These are phyloP conservation scores for Magallana gigas DNA, from an alignment of 1,140 invertebrate genomes.

Conservation along the genomic window DNA sequence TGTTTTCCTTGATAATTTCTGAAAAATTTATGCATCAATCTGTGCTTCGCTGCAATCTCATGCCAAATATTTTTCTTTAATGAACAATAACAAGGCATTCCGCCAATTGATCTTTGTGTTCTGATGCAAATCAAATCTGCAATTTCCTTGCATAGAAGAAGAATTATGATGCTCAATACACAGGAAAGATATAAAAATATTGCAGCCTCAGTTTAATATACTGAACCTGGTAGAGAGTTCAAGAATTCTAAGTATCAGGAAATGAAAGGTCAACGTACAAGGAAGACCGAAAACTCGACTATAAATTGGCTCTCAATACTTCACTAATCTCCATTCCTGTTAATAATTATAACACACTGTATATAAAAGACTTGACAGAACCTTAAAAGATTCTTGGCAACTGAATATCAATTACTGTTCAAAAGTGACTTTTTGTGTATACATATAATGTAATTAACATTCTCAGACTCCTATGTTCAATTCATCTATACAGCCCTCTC, in stretches of 20 bases:
- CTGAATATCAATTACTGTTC: conserved; percentile 6
- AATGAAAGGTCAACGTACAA: background rate
- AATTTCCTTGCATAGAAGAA: background rate
- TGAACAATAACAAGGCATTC: background rate
- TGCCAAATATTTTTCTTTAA: conserved; percentile 1
- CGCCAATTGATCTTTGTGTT: background rate
- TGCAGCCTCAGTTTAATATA: no score
- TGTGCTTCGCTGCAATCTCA: background rate
- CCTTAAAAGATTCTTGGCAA: conserved; percentile 7
- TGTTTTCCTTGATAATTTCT: background rate
- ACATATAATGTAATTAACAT: conserved; percentile 6
- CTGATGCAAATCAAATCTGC: background rate
- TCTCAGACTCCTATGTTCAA: background rate
- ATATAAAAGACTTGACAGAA: background rate
- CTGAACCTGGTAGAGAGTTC: background rate
- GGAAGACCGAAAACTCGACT: background rate
- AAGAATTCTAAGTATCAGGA: background rate
- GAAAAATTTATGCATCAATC: background rate
- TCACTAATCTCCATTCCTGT: background rate
- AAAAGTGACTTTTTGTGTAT: background rate
- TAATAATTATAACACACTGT: conserved; percentile 22
- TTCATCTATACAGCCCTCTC: no score
- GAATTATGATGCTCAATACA: background rate
- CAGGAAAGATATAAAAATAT: background rate
- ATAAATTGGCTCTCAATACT: conserved; percentile 11